phyloP scores from a whole-genome alignment of 2,113 vertebrate genomes.

The Tympanuchus pallidicinctus region DNA sequence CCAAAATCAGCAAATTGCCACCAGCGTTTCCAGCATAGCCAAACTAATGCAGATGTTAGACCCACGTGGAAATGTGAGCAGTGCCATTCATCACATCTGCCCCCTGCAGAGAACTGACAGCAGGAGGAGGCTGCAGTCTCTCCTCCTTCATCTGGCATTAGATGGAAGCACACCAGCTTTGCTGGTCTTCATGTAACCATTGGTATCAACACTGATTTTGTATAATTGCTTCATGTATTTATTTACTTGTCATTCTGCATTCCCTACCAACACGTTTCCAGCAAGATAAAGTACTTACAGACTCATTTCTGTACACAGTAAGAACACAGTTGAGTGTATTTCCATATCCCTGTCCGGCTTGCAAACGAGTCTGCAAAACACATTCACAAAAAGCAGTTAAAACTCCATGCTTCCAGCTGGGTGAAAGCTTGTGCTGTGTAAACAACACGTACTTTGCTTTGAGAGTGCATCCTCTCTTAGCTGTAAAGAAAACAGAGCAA shows the following conservation, averaged over 20 bases:
- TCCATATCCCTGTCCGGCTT: constrained; percentile 88
- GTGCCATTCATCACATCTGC: background rate
- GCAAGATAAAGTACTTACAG: constrained; percentile 78
- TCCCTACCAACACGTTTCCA: background rate
- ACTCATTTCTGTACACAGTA: constrained; percentile 90
- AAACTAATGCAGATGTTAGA: background rate
- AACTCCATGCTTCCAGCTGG: background rate
- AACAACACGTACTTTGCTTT: constrained; percentile 45
- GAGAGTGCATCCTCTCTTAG: constrained; percentile 6
- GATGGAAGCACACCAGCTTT: background rate
- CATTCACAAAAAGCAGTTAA: background rate
- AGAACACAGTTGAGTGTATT: constrained; percentile 87
- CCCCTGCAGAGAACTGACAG: background rate
- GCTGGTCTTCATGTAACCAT: background rate
- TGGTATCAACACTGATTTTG: background rate
- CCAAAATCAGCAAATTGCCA: background rate
- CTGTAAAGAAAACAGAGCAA: constrained; percentile 6
- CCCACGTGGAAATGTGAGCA: accelerated
- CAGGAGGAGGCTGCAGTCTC: background rate
- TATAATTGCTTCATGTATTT: background rate
- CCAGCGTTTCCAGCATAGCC: background rate
- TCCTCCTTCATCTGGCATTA: too few species aligned
- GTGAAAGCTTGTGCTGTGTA: background rate
- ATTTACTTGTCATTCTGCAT: background rate
- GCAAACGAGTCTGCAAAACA: constrained; percentile 88